phyloP scores from a whole-genome alignment of 2,888 invertebrate genomes.

The Chalcosyrphus nemorum region DNA sequence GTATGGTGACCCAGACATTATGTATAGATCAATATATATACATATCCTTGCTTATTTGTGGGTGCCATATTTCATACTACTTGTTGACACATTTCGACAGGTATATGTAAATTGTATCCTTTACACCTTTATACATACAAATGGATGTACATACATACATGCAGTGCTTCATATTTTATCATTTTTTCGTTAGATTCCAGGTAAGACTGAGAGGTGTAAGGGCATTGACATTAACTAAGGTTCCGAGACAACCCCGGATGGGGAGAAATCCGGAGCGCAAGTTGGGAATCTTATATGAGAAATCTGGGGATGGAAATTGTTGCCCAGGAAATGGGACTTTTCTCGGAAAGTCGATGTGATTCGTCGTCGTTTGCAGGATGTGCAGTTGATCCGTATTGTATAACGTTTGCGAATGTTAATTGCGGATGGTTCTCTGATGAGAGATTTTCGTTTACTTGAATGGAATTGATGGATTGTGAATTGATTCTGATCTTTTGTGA shows the following conservation, averaged over 20 bases:
- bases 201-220: conserved; percentile 36
- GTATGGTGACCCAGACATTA: conserved; percentile 17
- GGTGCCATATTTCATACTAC: conserved; percentile 41
- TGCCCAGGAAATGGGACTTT: conserved; percentile 57
- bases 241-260: conserved; percentile 27
- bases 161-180: conserved; percentile 30
- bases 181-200: conserved; percentile 1
- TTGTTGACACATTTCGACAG: conserved; percentile 69
- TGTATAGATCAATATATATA: conserved; percentile 45
- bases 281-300: neutral
- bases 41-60: conserved; percentile 35
- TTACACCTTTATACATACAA: neutral
- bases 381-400: conserved; percentile 56
- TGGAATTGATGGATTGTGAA: neutral
- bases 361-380: conserved; percentile 43
- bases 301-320: conserved; percentile 17
- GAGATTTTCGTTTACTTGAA: conserved; percentile 18
- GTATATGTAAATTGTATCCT: conserved; percentile 43
- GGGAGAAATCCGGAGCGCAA: conserved; percentile 27
- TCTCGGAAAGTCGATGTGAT: conserved; percentile 42
- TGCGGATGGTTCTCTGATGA: conserved; percentile 41
- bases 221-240: conserved; percentile 59
- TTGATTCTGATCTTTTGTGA: neutral
- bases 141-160: no score
- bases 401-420: conserved; percentile 38